phyloP scores from a whole-genome alignment of 2,888 invertebrate genomes.

The Galerucella calmariensis region DNA sequence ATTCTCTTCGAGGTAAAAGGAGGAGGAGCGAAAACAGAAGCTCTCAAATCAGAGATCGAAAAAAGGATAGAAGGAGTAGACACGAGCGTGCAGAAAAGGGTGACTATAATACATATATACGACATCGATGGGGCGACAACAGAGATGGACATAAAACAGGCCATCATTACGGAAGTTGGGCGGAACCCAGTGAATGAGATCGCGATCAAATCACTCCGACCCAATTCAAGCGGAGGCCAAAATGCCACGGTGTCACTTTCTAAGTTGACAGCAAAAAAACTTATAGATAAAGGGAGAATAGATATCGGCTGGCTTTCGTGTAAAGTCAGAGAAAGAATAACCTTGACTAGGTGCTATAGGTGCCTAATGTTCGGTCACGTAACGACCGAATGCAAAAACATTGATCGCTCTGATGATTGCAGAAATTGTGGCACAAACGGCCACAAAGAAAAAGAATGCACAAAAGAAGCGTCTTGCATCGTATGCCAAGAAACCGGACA shows the following conservation, averaged over 20 bases:
- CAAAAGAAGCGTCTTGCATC: constrained; percentile 9
- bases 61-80: constrained; percentile 10
- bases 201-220: constrained; percentile 4
- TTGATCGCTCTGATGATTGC: constrained; percentile 23
- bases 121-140: constrained; percentile 4
- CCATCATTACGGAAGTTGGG: constrained; percentile 1
- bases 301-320: constrained; percentile 23
- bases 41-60: constrained; percentile 7
- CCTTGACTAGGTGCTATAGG: constrained; percentile 23
- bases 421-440: constrained; percentile 24
- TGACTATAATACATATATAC: neutral
- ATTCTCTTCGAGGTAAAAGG: constrained; percentile 16
- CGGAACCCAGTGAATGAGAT: neutral
- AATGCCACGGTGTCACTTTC: neutral
- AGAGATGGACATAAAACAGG: constrained; percentile 4
- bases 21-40: constrained; percentile 10
- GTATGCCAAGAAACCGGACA: constrained; percentile 20
- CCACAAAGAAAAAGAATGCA: constrained; percentile 29
- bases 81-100: neutral
- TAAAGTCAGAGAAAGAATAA: constrained; percentile 14
- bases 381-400: constrained; percentile 24
- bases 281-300: constrained; percentile 19
- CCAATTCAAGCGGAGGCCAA: constrained; percentile 5
- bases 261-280: constrained; percentile 15
- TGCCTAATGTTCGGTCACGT: constrained; percentile 30